These are phyloP conservation scores for Gavia stellata DNA, from an alignment of 2,113 vertebrate genomes.

Conservation along the genomic window DNA sequence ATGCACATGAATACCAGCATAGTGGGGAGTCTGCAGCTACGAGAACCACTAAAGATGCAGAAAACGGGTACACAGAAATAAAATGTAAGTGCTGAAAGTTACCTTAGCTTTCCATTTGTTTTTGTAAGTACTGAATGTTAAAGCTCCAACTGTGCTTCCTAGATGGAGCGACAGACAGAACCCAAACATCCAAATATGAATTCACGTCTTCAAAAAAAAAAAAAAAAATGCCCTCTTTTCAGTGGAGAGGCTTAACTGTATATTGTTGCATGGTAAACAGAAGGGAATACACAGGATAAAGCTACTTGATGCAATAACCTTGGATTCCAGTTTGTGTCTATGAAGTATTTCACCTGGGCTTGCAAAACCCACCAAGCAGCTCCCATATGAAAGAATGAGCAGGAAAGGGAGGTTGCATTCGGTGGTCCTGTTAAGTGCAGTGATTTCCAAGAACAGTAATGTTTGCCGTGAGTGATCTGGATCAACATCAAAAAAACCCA, in stretches of 20 bases:
- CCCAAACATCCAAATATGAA: neutral
- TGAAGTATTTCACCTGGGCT: neutral
- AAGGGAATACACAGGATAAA: neutral
- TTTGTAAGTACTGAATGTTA: neutral
- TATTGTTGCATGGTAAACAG: neutral
- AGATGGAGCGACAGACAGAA: conserved; percentile 2
- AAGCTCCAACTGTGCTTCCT: neutral
- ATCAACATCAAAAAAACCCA: conserved; percentile 31
- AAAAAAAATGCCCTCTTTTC: neutral
- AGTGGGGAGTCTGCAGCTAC: neutral
- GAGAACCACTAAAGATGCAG: neutral
- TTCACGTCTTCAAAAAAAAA: neutral
- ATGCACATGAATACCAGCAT: neutral
- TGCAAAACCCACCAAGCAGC: neutral
- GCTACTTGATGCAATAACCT: neutral
- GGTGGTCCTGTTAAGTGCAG: neutral
- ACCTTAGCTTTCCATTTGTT: neutral
- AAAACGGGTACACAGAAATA: neutral
- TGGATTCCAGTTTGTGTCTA: neutral
- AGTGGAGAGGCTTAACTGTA: neutral
- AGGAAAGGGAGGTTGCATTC: neutral
- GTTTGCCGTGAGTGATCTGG: conserved; percentile 24
- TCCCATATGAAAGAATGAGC: neutral
- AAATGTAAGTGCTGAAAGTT: neutral
- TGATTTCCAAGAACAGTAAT: conserved; percentile 16